phyloP scores from a whole-genome alignment of 2,888 invertebrate genomes.

The Dugesia japonica region DNA sequence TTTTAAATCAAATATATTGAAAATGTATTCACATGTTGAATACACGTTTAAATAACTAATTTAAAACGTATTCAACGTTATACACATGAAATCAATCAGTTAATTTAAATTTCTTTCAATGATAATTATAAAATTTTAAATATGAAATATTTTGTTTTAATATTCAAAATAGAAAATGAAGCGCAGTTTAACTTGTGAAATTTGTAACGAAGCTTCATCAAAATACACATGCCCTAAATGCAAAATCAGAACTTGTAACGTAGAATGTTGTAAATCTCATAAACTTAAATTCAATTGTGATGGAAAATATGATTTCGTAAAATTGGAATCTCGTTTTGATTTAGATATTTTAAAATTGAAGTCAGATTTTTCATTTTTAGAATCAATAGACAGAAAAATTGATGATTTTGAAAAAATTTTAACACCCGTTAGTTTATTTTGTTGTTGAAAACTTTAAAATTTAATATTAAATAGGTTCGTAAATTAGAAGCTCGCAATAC shows the following conservation, averaged over 20 bases:
- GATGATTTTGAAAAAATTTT: not conserved
- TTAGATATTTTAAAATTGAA: not conserved
- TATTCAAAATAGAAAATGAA: not conserved
- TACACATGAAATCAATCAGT: too few relatives aligned
- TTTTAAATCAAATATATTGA: too few relatives aligned
- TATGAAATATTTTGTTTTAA: not conserved
- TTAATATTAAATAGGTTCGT: not conserved
- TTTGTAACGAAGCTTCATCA: not conserved
- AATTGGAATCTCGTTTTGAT: not conserved
- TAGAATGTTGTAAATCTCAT: not conserved
- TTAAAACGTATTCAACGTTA: too few relatives aligned
- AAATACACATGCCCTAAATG: not conserved
- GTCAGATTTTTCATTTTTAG: not conserved
- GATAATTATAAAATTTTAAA: not conserved
- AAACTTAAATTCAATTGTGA: not conserved
- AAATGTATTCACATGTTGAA: too few relatives aligned
- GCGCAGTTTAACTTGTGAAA: not conserved
- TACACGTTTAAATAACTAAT: too few relatives aligned
- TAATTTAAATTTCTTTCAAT: too few relatives aligned
- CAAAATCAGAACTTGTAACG: not conserved
- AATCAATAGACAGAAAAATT: not conserved
- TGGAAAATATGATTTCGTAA: constrained; percentile 1
- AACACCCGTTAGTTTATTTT: not conserved
- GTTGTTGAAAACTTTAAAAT: not conserved
- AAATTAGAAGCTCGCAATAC: not conserved